These are phyloP conservation scores for Styela plicata DNA, from an alignment of 23 tunicate species.

Conservation along the genomic window DNA sequence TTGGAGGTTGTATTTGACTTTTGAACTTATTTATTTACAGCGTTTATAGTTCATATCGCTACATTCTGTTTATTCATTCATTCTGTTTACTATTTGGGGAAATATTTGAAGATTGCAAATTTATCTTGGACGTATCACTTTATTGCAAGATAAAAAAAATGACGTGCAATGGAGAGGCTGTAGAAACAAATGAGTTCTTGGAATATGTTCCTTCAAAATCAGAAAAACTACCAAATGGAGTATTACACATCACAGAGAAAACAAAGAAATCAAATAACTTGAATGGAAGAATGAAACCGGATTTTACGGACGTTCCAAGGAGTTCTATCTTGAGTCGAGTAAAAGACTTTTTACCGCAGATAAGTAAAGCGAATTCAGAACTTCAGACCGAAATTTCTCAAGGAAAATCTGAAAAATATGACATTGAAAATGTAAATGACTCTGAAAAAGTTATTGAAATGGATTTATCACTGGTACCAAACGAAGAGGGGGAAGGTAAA, in stretches of 20 bases:
- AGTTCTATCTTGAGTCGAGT: constrained; percentile 26
- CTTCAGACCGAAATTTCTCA: not conserved
- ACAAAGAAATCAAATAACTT: not conserved
- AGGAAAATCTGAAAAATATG: constrained; percentile 20
- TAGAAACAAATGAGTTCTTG: not conserved
- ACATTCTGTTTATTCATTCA: no score
- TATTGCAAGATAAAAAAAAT: no score
- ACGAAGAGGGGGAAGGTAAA: constrained; percentile 1
- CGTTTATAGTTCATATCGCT: no score
- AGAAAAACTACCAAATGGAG: not conserved
- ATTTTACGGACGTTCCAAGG: not conserved
- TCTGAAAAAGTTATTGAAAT: constrained; percentile 56
- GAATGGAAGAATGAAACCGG: not conserved
- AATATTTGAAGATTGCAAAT: no score
- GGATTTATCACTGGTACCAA: constrained; percentile 55
- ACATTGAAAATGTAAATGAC: constrained; percentile 50
- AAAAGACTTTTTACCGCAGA: constrained; percentile 53
- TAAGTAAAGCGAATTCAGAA: constrained; percentile 40
- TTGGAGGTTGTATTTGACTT: no score
- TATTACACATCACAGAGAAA: not conserved
- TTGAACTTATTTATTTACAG: no score
- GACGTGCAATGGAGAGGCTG: no score
- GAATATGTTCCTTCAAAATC: not conserved
- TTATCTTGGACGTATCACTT: no score
- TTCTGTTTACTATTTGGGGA: no score